A percentile compares a stretch with the other conserved stretches of the same genome.
Conservation (phyloP, 2,113 vertebrate genomes). For the Corythoichthys intestinalis region DNA sequence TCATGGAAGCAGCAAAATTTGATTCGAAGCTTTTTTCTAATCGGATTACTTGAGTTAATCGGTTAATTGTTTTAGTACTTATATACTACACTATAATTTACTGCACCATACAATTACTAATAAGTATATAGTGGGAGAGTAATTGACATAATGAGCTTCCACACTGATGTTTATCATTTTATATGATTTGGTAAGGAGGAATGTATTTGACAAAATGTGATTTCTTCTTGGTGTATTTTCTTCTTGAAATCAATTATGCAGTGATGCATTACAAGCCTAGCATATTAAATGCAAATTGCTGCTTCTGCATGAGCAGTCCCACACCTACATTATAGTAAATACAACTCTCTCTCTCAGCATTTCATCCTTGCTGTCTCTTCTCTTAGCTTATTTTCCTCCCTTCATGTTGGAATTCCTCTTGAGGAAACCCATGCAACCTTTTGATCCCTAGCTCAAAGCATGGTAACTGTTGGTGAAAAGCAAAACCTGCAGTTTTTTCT, state of each 20-base stretch:
- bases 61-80: not conserved
- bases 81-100: not conserved
- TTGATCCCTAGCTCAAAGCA: conserved; percentile 29
- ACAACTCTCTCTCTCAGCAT: not conserved
- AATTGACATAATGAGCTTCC: too few relatives aligned
- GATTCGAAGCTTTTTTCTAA: too few relatives aligned
- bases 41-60: too few relatives aligned
- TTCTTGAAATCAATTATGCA: too few relatives aligned
- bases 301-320: not conserved
- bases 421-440: conserved; percentile 26
- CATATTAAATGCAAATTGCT: too few relatives aligned
- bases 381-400: conserved; percentile 3
- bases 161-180: too few relatives aligned
- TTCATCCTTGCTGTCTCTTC: conserved; percentile 4
- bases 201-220: too few relatives aligned
- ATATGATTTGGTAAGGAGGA: too few relatives aligned
- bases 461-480: conserved; percentile 12
- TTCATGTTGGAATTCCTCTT: conserved; percentile 25
- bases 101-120: not conserved
- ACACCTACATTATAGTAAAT: not conserved
- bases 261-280: too few relatives aligned
- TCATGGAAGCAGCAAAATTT: too few relatives aligned
- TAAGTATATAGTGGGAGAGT: too few relatives aligned
- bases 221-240: too few relatives aligned
- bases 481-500: conserved; percentile 8